A percentile compares a stretch with the other conserved stretches of the same genome.
These are phyloP conservation scores for Glandiceps talaboti DNA, from an alignment of 53 echinoderm and acorn worm species.

Conservation along the genomic window DNA sequence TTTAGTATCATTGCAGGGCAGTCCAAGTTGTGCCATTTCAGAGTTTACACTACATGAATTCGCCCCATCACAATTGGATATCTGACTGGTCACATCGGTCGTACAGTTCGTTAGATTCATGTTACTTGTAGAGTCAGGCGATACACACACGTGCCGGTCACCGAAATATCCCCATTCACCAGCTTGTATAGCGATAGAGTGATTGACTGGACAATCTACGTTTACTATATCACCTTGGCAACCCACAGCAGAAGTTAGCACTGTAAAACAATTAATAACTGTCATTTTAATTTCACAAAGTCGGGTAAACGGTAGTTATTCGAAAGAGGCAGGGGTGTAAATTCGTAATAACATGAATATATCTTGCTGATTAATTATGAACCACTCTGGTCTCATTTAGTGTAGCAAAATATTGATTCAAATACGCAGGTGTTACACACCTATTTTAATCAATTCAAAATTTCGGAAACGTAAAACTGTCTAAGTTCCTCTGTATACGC, in stretches of 20 bases:
- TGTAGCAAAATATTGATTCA: too few species aligned
- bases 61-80: constrained; percentile 18
- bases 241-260: constrained; percentile 25
- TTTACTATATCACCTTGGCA: constrained; percentile 51
- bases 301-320: too few species aligned
- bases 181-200: constrained; percentile 42
- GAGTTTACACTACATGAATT: constrained; percentile 30
- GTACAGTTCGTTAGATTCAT: constrained; percentile 21
- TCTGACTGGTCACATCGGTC: not conserved
- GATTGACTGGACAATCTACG: constrained; percentile 38
- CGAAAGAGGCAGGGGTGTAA: too few species aligned
- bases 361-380: too few species aligned
- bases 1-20: constrained; percentile 34
- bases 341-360: too few species aligned
- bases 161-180: constrained; percentile 43
- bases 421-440: too few species aligned
- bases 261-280: constrained; percentile 13
- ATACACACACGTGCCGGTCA: constrained; percentile 43
- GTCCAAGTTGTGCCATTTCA: constrained; percentile 15
- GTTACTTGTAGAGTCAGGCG: constrained; percentile 9
- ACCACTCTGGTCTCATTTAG: too few species aligned
- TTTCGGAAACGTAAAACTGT: too few species aligned
- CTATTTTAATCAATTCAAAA: too few species aligned
- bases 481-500: too few species aligned
- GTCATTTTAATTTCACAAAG: too few species aligned